phyloP scores from a whole-genome alignment of 2,113 vertebrate species.

The Centropristis striata region DNA sequence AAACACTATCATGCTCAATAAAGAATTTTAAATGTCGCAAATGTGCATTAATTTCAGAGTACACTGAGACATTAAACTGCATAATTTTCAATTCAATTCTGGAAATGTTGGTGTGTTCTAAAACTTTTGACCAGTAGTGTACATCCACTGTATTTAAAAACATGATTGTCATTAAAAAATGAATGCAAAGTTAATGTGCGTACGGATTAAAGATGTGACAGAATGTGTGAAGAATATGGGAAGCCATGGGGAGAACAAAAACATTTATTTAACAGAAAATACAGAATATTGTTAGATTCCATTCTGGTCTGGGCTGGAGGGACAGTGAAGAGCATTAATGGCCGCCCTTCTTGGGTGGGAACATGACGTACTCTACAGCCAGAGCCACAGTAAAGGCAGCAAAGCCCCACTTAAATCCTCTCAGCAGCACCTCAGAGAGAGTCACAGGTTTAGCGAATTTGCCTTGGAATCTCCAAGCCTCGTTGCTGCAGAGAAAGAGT shows the following conservation, averaged over 20 bases:
- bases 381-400: slow-evolving; percentile 91
- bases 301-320: slow-evolving; percentile 5
- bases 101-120: too few species aligned
- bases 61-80: too few species aligned
- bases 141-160: too few species aligned
- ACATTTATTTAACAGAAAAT: slow-evolving; percentile 77
- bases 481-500: slow-evolving; percentile 87
- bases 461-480: slow-evolving; percentile 93
- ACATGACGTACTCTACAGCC: slow-evolving; percentile 91
- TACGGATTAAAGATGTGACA: not conserved
- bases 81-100: too few species aligned
- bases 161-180: too few species aligned
- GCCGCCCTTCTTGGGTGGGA: slow-evolving; percentile 89
- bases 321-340: slow-evolving; percentile 75
- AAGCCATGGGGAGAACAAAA: slow-evolving; percentile 30
- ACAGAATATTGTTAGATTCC: slow-evolving; percentile 46
- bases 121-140: too few species aligned
- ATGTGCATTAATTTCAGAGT: too few species aligned
- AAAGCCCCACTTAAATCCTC: slow-evolving; percentile 94
- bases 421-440: slow-evolving; percentile 84
- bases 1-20: too few species aligned
- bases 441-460: slow-evolving; percentile 86
- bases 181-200: not conserved
- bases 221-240: not conserved
- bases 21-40: too few species aligned